These are phyloP conservation scores for Drymodes brunneopygia DNA, from an alignment of 2,113 vertebrate genomes.

Conservation along the genomic window DNA sequence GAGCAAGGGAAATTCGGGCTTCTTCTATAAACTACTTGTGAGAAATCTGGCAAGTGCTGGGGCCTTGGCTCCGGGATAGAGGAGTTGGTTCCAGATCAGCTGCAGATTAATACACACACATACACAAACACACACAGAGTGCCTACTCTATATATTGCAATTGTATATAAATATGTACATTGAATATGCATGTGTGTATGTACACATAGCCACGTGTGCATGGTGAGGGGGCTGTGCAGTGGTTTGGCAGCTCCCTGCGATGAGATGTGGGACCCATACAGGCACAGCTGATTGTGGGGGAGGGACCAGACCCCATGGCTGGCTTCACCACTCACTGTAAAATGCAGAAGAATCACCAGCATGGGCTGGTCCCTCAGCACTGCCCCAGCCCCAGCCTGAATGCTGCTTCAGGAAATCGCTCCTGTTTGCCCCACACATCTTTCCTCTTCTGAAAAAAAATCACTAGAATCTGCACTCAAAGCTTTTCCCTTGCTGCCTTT, in stretches of 20 bases:
- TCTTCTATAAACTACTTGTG: neutral
- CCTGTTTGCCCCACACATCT: neutral
- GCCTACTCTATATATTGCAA: no score
- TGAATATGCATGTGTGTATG: neutral
- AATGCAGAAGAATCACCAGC: neutral
- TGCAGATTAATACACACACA: neutral
- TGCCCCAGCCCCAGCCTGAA: neutral
- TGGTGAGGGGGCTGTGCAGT: neutral
- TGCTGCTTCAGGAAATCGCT: fast-evolving
- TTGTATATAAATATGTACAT: neutral
- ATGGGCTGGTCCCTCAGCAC: neutral
- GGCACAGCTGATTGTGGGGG: neutral
- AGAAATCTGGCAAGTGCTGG: neutral
- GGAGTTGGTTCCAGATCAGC: neutral
- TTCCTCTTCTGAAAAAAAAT: neutral
- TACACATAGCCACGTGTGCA: fast-evolving
- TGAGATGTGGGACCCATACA: neutral
- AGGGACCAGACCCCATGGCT: neutral
- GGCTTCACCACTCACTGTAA: neutral
- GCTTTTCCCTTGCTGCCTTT: neutral
- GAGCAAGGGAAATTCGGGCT: neutral
- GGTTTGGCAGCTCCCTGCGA: neutral
- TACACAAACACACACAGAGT: neutral
- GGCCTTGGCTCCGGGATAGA: neutral
- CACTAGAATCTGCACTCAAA: neutral